Base-by-base conservation (phyloP, 2,888 invertebrate species). In the Drosophila kuntzei region DNA sequence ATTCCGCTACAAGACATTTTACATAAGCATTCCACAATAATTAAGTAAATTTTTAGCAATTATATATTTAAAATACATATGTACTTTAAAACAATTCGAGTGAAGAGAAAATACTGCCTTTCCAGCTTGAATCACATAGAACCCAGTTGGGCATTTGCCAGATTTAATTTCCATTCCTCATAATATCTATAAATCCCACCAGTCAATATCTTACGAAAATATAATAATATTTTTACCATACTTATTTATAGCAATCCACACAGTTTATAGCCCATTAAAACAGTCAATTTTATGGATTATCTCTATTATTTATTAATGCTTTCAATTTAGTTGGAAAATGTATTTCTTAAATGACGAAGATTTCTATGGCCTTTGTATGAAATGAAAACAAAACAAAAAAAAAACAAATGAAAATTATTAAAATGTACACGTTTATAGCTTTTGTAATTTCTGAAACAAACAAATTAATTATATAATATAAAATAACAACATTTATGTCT, bases 361-460 rank as follows among this genome's bases (percentile, higher is more conserved):
- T 73, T 58, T 80, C 51, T 49, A 74, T 73, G 79, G 87, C 89
- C 84, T 85, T 85, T 76, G 69, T 65, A 66, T 47, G 53, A 58
- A 51, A 58, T 20, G 25, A 20, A 51, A 44, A n/a, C n/a, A n/a
- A n/a, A 55, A 43, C 44, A 25, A 62, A 46, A 51, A 20, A 51
- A 44, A 50, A 44, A 39, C 22, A 62, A 39, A 49, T 22, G 37
- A 47, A 64, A 55, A 46, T 25, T 41, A 46, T 67, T 32, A 18
- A 64, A 71, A 63, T 64, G 61, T 72, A 71, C 60, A 63, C 68
- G 44, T 63, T 68, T 44, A 61, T 72, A 78, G 76, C 73, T 81
- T 76, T 86, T 83, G 73, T 83, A 83, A 76, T 44, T 72, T 72
- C 53, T 25, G 59, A 62, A 66, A 71, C 43, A 61, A 79, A 82